phyloP scores from a whole-genome alignment of 2,888 invertebrate genomes.

The Ptilodon capucinus region DNA sequence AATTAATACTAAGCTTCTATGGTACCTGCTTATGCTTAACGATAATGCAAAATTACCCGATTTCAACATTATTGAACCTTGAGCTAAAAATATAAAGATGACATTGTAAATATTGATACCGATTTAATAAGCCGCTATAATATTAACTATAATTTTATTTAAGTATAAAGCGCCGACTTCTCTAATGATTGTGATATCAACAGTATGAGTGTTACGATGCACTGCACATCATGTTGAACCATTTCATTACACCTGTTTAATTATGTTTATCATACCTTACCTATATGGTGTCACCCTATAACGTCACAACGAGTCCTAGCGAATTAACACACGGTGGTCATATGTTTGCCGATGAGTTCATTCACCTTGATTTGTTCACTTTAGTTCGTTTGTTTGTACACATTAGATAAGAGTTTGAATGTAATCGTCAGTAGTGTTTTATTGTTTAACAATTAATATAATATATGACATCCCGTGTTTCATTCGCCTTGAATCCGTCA shows the following conservation, averaged over 20 bases:
- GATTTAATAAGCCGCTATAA: no score
- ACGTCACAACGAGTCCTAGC: constrained; percentile 71
- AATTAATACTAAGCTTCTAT: no score
- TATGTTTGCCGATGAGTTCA: constrained; percentile 76
- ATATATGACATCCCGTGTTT: constrained; percentile 84
- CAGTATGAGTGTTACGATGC: constrained; percentile 9
- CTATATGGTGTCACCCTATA: constrained; percentile 47
- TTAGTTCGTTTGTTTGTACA: constrained; percentile 70
- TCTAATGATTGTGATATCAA: neutral
- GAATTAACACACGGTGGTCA: constrained; percentile 82
- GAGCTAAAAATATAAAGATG: no score
- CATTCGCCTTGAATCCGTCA: constrained; percentile 83
- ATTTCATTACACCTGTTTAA: constrained; percentile 20
- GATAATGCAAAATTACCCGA: no score
- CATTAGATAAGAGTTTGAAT: constrained; percentile 74
- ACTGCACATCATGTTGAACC: constrained; percentile 36
- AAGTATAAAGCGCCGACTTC: no score
- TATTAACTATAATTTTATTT: no score
- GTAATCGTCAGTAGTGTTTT: constrained; percentile 79
- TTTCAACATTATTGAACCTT: no score
- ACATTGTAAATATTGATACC: no score
- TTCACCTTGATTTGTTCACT: constrained; percentile 74
- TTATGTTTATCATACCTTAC: constrained; percentile 38
- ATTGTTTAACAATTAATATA: constrained; percentile 75
- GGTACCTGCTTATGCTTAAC: no score